Base-by-base conservation (phyloP, 35 echinoderm and acorn worm genomes). In the Patiria miniata region DNA sequence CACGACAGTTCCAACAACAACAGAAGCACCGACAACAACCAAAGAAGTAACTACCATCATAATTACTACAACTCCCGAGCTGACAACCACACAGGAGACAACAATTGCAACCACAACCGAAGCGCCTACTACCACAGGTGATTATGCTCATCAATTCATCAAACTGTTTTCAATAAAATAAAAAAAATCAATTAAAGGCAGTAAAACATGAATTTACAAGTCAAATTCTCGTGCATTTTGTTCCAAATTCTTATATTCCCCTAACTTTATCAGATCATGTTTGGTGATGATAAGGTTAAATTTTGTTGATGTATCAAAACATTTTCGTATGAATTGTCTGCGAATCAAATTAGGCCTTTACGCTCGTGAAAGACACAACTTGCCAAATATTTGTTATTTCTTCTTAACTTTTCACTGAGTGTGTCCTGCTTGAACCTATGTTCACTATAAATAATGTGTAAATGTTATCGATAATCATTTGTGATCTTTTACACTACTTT, bases 21-120 rank as follows among this genome's bases (percentile, higher is more conserved):
- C 65, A 32, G 65, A 73, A 73, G 34, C 26, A 36, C 65, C 65
- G 34, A 73, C 65, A 73, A 73, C 65, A 32, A 73, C 65, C 65
- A 73, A 73, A 34, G 65, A 73, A 73, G 65, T 73, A 22, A 32
- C 65, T 32, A 36, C 65, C 7, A 73, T 16, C 34, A 10, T 28
- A 32, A 73, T 34, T 7, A 30, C 34, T 1, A 73, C 65, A 30
- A 73, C 65, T 16, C 65, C 65, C 29, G 65, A 73, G 29, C 10
- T 34, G 29, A 73, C 65, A 73, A 73, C 65, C 26, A 73, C 65
- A 22, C 19, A 73, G 65, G 65, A 73, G 29, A 73, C 65, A 73
- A 73, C 65, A 73, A 73, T 34, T 32, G 65, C 34, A 34, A 73
- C n/a, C 2, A 73, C 65, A 26, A 73, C 65, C 26, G 65, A 73